phyloP scores from a whole-genome alignment of 2,113 vertebrate species.

The Abramis brama region DNA sequence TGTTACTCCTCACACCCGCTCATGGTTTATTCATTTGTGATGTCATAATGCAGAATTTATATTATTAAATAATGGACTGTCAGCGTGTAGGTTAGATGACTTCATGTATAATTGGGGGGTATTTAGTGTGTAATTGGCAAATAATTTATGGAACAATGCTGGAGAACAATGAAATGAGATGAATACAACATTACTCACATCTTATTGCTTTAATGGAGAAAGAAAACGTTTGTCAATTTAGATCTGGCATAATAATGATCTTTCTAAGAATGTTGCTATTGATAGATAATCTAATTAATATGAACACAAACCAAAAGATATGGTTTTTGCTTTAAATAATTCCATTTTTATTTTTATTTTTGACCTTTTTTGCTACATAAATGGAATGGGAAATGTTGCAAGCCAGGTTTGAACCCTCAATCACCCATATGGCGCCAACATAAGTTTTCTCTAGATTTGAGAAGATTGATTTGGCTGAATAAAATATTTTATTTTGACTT shows the following conservation, averaged over 20 bases:
- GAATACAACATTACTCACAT: conserved; percentile 29
- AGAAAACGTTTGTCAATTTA: conserved; percentile 1
- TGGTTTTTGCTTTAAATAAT: too few relatives aligned
- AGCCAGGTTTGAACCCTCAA: neutral
- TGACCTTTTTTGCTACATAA: neutral
- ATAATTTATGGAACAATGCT: conserved; percentile 58
- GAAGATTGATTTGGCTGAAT: neutral
- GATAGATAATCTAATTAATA: neutral
- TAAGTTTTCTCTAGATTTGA: neutral
- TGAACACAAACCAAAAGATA: neutral
- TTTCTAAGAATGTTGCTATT: neutral
- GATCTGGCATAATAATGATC: neutral
- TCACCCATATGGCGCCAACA: neutral
- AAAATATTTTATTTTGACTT: neutral
- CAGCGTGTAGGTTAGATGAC: conserved; percentile 57
- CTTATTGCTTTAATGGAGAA: conserved; percentile 20
- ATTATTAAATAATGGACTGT: conserved; percentile 62
- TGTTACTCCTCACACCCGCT: conserved; percentile 49
- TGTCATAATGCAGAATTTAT: conserved; percentile 66
- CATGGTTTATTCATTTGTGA: conserved; percentile 65
- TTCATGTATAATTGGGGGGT: conserved; percentile 63
- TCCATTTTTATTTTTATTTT: neutral
- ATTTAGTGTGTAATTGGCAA: conserved; percentile 62
- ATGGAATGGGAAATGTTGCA: neutral
- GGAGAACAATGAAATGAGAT: conserved; percentile 39